These are phyloP conservation scores for Macaria notata DNA, from an alignment of 2,888 invertebrate species.

Conservation along the genomic window DNA sequence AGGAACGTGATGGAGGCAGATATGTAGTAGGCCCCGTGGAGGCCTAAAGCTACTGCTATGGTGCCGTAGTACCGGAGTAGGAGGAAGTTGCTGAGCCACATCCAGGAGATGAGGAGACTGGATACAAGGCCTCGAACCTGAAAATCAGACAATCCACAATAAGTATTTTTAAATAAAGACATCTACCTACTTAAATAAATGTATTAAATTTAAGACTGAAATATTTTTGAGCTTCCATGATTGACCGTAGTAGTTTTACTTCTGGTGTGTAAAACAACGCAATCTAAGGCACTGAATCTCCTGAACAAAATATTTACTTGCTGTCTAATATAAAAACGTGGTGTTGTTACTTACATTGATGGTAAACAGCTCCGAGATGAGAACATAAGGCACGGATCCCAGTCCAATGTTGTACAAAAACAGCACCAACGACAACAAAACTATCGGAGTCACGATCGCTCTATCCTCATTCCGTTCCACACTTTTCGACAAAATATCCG, in stretches of 20 bases:
- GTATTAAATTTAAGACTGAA: too few relatives aligned
- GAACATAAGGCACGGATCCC: conserved; percentile 75
- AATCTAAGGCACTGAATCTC: too few relatives aligned
- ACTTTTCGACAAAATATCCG: conserved; percentile 42
- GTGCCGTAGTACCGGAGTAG: conserved; percentile 70
- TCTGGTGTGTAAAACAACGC: too few relatives aligned
- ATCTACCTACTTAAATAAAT: too few relatives aligned
- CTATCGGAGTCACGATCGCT: conserved; percentile 63
- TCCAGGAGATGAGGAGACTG: conserved; percentile 72
- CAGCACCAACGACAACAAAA: conserved; percentile 61
- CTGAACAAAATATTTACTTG: too few relatives aligned
- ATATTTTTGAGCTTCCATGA: too few relatives aligned
- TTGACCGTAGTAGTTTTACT: too few relatives aligned
- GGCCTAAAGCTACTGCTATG: conserved; percentile 60
- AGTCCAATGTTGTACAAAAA: conserved; percentile 74
- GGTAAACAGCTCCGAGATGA: conserved; percentile 70
- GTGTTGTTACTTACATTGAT: conserved; percentile 60
- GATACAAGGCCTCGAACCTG: conserved; percentile 73
- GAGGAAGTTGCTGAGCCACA: conserved; percentile 72
- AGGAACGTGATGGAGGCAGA: conserved; percentile 66
- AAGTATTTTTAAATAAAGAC: too few relatives aligned
- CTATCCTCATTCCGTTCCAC: conserved; percentile 37
- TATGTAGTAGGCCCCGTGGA: conserved; percentile 70
- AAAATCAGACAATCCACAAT: conserved; percentile 1
- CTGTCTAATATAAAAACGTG: too few relatives aligned